Percentiles rank a stretch among this genome's conserved stretches.
Conservation (phyloP, 35 echinoderm and acorn worm species). For the Anneissia japonica region DNA sequence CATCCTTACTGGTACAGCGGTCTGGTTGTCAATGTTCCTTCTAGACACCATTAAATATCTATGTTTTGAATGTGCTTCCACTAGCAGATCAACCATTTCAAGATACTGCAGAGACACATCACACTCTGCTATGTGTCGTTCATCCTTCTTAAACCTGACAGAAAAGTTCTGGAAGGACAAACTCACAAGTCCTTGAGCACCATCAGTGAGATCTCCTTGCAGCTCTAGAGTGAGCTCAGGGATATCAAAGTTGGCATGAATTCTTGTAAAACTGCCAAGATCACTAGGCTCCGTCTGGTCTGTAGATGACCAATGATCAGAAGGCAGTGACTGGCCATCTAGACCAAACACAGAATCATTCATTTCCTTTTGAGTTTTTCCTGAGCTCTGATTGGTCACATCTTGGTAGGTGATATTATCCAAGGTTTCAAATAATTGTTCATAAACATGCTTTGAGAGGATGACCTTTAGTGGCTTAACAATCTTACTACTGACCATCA, state of each 20-base stretch:
- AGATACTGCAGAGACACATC: conserved; percentile 64
- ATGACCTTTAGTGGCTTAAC: conserved; percentile 74
- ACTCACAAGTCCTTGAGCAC: conserved; percentile 82
- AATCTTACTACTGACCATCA: conserved; percentile 65
- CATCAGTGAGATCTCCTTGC: conserved; percentile 70
- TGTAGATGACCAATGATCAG: not conserved
- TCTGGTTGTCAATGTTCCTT: conserved; percentile 12
- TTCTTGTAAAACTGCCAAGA: conserved; percentile 1
- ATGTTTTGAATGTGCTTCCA: conserved; percentile 46
- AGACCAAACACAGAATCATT: conserved; percentile 6
- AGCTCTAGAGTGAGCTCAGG: conserved; percentile 73
- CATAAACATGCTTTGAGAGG: conserved; percentile 87
- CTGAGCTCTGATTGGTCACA: not conserved
- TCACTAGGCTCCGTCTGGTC: not conserved
- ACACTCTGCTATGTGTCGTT: conserved; percentile 49
- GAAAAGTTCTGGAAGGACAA: conserved; percentile 78
- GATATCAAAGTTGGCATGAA: conserved; percentile 74
- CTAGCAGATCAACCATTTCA: conserved; percentile 75
- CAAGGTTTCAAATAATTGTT: conserved; percentile 83
- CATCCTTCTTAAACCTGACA: conserved; percentile 73
- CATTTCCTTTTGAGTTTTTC: not conserved
- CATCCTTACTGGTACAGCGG: conserved; percentile 32
- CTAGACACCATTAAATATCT: conserved; percentile 69
- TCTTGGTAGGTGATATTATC: conserved; percentile 84
- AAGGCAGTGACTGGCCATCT: not conserved